Percentiles rank a stretch among this genome's conserved stretches.
Conservation (phyloP, 2,888 invertebrate species). For the Siphlonurus alternatus region DNA sequence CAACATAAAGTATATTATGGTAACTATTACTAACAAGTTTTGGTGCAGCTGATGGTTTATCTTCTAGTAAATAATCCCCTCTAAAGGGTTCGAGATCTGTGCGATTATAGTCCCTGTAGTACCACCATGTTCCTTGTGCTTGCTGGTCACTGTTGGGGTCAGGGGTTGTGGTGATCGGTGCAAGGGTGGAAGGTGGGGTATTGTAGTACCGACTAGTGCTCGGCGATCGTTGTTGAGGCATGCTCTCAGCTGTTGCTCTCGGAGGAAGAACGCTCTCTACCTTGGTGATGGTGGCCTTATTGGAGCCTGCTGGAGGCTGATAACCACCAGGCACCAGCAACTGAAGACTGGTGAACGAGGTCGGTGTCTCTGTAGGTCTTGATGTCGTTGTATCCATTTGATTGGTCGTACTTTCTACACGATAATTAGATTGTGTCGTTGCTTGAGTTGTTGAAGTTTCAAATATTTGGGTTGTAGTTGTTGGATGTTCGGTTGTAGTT, state of each 20-base stretch:
- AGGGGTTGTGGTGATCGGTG: neutral
- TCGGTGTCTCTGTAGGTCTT: neutral
- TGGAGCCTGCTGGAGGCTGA: neutral
- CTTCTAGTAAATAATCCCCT: neutral
- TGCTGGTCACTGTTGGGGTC: neutral
- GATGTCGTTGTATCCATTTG: neutral
- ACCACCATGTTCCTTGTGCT: slow-evolving; percentile 36
- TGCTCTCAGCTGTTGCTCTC: neutral
- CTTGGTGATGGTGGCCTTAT: neutral
- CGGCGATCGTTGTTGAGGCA: neutral
- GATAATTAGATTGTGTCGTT: neutral
- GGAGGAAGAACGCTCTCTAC: neutral
- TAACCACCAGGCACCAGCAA: neutral
- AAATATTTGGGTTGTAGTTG: neutral
- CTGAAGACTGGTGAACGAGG: neutral
- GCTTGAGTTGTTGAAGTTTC: neutral
- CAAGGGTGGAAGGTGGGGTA: neutral
- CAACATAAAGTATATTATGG: neutral
- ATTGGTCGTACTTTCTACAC: neutral
- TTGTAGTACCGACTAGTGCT: neutral
- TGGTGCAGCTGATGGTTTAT: neutral
- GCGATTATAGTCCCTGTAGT: slow-evolving; percentile 69
- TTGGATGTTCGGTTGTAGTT: neutral
- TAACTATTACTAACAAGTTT: neutral
- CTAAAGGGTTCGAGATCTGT: slow-evolving; percentile 32